Conservation (phyloP, 2,113 vertebrate species). For the Seriola dumerili region DNA sequence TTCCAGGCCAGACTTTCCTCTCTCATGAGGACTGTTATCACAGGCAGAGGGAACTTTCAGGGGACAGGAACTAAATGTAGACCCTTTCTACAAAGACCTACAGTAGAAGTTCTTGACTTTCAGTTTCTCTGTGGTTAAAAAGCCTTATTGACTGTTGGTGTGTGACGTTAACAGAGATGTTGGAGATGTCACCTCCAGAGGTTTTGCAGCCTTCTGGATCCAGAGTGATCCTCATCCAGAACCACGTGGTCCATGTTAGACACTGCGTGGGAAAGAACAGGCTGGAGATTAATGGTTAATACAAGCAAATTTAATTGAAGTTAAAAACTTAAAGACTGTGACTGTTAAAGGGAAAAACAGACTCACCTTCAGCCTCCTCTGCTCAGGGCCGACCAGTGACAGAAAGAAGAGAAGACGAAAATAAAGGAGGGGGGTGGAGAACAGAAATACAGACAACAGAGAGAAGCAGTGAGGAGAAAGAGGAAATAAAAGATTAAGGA, state of each 20-base stretch:
- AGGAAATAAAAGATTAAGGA: slow-evolving; percentile 71
- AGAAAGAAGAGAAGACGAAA: slow-evolving; percentile 75
- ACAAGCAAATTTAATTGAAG: not conserved
- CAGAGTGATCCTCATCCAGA: slow-evolving; percentile 93
- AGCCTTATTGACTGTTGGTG: not conserved
- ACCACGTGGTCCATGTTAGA: slow-evolving; percentile 92
- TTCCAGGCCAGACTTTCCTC: no score
- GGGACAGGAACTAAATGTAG: no score
- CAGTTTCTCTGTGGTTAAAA: not conserved
- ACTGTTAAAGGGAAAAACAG: not conserved
- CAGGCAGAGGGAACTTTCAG: no score
- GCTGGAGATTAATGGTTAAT: accelerated
- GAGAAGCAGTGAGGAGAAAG: not conserved
- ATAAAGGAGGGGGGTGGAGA: slow-evolving; percentile 1
- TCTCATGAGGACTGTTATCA: no score
- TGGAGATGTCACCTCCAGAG: slow-evolving; percentile 89
- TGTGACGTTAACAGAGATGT: not conserved
- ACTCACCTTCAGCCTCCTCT: slow-evolving; percentile 95
- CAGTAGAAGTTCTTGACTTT: not conserved
- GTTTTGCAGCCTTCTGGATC: slow-evolving; percentile 92
- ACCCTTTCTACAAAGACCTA: no score
- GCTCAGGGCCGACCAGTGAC: slow-evolving; percentile 72
- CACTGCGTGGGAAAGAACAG: slow-evolving; percentile 61
- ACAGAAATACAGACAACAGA: not conserved
- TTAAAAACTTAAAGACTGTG: not conserved